Percentiles rank a stretch among this genome's conserved stretches.
These are phyloP conservation scores for Stenodema calcarata DNA, from an alignment of 2,888 invertebrate species.

Conservation along the genomic window DNA sequence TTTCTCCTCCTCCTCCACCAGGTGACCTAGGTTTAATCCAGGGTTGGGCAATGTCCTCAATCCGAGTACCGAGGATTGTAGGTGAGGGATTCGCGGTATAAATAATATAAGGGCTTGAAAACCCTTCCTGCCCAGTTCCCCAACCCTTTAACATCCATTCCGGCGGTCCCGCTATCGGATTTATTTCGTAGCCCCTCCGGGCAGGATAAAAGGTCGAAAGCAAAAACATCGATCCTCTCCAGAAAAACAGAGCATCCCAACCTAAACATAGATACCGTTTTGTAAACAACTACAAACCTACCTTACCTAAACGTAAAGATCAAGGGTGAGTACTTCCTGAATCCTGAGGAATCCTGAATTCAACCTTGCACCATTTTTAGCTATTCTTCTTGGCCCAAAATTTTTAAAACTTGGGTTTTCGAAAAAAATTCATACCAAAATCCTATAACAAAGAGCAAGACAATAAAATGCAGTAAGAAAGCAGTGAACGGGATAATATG, in stretches of 20 bases:
- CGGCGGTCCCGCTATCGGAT: not conserved
- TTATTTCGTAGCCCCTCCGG: not conserved
- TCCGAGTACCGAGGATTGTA: not conserved
- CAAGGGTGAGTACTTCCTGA: too few species aligned
- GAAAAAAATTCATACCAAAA: too few species aligned
- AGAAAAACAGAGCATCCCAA: not conserved
- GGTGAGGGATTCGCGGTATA: constrained; percentile 2
- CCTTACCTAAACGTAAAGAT: too few species aligned
- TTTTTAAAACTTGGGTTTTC: too few species aligned
- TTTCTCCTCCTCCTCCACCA: not conserved
- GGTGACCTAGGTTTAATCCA: not conserved
- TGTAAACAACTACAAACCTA: not conserved
- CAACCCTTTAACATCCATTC: not conserved
- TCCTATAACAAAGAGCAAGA: too few species aligned
- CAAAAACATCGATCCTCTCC: not conserved
- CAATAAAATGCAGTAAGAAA: too few species aligned
- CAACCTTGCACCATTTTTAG: too few species aligned
- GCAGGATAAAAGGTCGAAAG: not conserved
- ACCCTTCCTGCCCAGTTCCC: not conserved
- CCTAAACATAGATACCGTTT: not conserved
- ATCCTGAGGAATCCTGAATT: too few species aligned
- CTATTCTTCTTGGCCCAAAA: too few species aligned
- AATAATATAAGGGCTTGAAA: constrained; percentile 2
- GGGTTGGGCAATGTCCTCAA: not conserved
- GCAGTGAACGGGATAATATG: too few species aligned